phyloP scores from a whole-genome alignment of 2,888 invertebrate species.

The Crossocerus cetratus region DNA sequence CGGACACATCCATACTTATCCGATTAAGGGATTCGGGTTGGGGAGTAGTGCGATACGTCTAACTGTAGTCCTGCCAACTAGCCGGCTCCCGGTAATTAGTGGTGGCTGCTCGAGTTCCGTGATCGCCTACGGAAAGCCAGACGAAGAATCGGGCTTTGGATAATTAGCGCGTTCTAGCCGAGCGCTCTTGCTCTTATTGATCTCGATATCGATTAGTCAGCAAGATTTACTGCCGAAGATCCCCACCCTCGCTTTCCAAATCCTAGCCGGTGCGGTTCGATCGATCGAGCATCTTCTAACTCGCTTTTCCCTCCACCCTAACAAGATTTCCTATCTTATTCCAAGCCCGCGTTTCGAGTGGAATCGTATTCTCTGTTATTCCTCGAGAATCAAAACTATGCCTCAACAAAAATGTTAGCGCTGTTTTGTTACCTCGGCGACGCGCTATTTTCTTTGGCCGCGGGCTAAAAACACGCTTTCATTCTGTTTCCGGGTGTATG shows the following conservation, averaged over 20 bases:
- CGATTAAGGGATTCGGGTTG: slow-evolving; percentile 47
- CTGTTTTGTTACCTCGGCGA: slow-evolving; percentile 5
- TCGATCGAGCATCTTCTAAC: too few relatives aligned
- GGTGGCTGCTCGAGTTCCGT: slow-evolving; percentile 12
- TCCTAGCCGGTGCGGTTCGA: too few relatives aligned
- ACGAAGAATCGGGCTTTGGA: slow-evolving; percentile 37
- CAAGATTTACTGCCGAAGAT: too few relatives aligned
- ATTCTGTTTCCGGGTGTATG: too few relatives aligned
- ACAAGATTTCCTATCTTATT: too few relatives aligned
- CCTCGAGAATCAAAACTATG: not conserved
- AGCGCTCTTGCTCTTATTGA: slow-evolving; percentile 17
- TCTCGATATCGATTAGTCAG: not conserved
- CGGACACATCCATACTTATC: slow-evolving; percentile 49
- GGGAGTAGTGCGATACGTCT: slow-evolving; percentile 51
- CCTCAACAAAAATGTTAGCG: not conserved
- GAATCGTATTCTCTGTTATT: too few relatives aligned
- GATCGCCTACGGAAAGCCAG: slow-evolving; percentile 20
- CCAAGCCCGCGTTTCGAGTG: too few relatives aligned
- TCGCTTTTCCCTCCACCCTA: too few relatives aligned
- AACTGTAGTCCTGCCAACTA: slow-evolving; percentile 51
- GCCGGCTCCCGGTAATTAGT: slow-evolving; percentile 50
- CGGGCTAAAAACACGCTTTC: not conserved
- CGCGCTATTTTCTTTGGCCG: too few relatives aligned
- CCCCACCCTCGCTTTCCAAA: too few relatives aligned
- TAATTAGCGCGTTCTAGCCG: slow-evolving; percentile 27